A percentile compares a stretch with the other conserved stretches of the same genome.
Conservation (phyloP, 2,113 vertebrate genomes). For the Bothrops jararaca region DNA sequence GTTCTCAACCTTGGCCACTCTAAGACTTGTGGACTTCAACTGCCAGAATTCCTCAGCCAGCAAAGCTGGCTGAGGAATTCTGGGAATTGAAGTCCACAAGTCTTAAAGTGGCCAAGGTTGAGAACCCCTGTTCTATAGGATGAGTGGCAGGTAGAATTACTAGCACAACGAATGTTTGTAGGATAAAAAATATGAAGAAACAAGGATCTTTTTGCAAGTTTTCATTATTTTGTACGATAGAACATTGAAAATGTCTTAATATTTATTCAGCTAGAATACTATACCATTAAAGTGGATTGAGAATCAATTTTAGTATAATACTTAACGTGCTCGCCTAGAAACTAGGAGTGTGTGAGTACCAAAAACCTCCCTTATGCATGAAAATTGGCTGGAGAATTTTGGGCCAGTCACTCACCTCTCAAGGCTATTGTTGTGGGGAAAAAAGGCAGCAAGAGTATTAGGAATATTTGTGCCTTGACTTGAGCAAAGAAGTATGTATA, state of each 20-base stretch:
- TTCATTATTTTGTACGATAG: neutral
- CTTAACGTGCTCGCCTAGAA: neutral
- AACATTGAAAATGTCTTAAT: neutral
- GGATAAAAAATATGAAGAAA: neutral
- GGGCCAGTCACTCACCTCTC: neutral
- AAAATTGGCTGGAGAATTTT: neutral
- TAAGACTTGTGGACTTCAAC: too few species aligned
- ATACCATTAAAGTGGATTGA: neutral
- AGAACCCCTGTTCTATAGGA: neutral
- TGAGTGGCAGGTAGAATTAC: neutral
- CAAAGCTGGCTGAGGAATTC: too few species aligned
- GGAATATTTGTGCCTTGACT: neutral
- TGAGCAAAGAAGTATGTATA: neutral
- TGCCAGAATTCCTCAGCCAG: too few species aligned
- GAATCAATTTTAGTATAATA: neutral
- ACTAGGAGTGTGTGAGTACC: neutral
- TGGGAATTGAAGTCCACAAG: too few species aligned
- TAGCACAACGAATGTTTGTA: neutral
- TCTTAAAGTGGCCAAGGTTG: too few species aligned
- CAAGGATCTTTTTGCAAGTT: neutral
- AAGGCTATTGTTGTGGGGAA: neutral
- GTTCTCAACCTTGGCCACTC: too few species aligned
- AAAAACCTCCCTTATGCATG: neutral
- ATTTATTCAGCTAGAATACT: neutral
- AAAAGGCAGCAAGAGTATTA: neutral